Base-by-base conservation (phyloP, 2,797 vertebrate genomes). In the Esox masquinongy region DNA sequence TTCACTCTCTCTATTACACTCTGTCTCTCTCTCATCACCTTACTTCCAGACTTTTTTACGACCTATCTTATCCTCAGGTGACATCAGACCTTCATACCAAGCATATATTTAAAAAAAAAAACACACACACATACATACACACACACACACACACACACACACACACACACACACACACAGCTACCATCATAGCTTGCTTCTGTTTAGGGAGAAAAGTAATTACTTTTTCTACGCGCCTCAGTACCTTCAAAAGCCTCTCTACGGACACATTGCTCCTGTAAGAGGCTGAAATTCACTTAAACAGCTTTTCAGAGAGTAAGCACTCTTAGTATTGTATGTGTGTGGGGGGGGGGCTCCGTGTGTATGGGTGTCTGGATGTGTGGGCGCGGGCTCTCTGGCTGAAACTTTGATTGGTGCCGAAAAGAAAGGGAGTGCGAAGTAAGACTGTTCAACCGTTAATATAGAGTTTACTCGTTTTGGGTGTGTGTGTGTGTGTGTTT, bases 191-290 rank as follows among this genome's bases (percentile, higher is more conserved):
- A 22, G 87, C 88, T 88, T 89, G 91, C 84, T 92, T 91, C 90
- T 92, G 91, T 92, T 92, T 92, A 92, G 92, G 92, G 90, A 91
- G 90, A 92, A 93, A 93, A 92, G 92, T 92, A 93, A 93, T 93
- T 92, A 93, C 92, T 92, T 92, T 92, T 90, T 92, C 88, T 92
- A 86, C 86, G 85, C 92, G 92, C 91, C 90, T 93, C 89, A 90
- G 89, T 92, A 91, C 92, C 90, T 93, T 90, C 92, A 91, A 90
- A 92, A 93, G 89, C 91, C 43, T 47, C 91, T 92, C 89, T 86
- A 89, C 85, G 82, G 90, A 91, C 90, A 8, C 86, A 88, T 92
- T 92, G 92, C 92, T 91, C 92, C 82, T 82, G 92, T 90, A 91
- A 91, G 92, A 89, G 85, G 89, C 88, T 91, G 90, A 88, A 92